Evolutionary conservation across 2,113 vertebrate genomes (phyloP).

Genomic region (Rhynchopsitta pachyrhyncha): DNA sequence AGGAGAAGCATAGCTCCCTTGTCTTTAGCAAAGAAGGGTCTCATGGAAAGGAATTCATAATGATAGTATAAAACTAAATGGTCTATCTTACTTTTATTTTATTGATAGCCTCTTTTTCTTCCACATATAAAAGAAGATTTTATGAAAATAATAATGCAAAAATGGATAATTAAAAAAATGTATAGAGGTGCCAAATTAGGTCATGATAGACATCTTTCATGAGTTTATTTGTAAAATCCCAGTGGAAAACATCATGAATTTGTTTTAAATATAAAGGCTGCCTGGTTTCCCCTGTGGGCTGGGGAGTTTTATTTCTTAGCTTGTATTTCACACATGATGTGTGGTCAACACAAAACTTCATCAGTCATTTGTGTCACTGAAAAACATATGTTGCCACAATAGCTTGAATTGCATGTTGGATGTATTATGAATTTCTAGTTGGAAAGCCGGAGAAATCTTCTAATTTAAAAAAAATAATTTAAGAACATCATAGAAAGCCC

Average conservation of each 20-base stretch:
- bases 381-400: not conserved
- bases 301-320: not conserved
- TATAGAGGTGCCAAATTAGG: not conserved
- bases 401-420: not conserved
- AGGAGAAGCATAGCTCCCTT: not conserved
- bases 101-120: not conserved
- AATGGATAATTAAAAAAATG: not conserved
- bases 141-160: not conserved
- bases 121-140: not conserved
- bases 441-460: conserved; percentile 20
- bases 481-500: conserved; percentile 6
- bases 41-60: not conserved
- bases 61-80: not conserved
- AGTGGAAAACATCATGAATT: not conserved
- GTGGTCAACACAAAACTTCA: not conserved
- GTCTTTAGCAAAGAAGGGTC: not conserved
- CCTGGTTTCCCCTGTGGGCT: not conserved
- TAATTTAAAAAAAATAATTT: conserved; percentile 35
- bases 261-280: not conserved
- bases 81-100: not conserved
- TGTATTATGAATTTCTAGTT: not conserved
- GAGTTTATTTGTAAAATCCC: not conserved
- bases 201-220: not conserved
- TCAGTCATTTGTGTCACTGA: not conserved
- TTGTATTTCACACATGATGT: not conserved